A percentile compares a stretch with the other conserved stretches of the same genome.
phyloP scores from a whole-genome alignment of 2,113 vertebrate genomes.

The Mesocricetus auratus region DNA sequence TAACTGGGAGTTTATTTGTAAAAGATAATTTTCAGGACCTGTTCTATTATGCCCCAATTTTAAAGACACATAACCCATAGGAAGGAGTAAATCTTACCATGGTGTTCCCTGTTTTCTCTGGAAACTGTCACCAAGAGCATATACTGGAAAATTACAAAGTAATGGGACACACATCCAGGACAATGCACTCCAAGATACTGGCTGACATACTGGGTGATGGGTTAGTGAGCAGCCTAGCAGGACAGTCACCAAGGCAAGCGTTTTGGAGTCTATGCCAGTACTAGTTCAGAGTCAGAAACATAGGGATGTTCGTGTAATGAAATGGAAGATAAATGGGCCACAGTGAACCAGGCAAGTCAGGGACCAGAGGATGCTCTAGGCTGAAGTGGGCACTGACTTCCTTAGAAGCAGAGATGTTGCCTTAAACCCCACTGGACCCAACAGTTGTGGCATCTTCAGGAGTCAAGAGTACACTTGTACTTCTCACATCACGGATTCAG shows the following conservation, averaged over 20 bases:
- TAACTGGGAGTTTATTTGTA: background rate
- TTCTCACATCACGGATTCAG: background rate
- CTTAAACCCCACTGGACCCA: background rate
- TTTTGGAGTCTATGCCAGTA: background rate
- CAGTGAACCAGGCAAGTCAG: background rate
- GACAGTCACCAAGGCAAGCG: background rate
- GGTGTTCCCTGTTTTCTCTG: background rate
- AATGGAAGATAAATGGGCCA: background rate
- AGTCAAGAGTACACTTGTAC: accelerated
- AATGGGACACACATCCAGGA: background rate
- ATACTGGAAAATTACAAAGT: background rate
- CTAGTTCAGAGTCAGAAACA: background rate
- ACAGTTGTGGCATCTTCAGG: accelerated
- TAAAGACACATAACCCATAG: background rate
- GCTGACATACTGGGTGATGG: too few relatives aligned
- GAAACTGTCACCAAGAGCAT: background rate
- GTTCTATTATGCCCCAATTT: background rate
- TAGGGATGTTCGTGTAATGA: background rate
- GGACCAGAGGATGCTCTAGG: background rate
- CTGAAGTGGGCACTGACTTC: background rate
- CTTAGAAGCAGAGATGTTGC: too few relatives aligned
- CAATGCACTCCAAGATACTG: background rate
- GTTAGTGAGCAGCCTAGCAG: background rate
- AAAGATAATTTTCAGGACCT: background rate
- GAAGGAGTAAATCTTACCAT: background rate